Conservation (phyloP, 2,113 vertebrate species). For the Sinocyclocheilus rhinocerous region DNA sequence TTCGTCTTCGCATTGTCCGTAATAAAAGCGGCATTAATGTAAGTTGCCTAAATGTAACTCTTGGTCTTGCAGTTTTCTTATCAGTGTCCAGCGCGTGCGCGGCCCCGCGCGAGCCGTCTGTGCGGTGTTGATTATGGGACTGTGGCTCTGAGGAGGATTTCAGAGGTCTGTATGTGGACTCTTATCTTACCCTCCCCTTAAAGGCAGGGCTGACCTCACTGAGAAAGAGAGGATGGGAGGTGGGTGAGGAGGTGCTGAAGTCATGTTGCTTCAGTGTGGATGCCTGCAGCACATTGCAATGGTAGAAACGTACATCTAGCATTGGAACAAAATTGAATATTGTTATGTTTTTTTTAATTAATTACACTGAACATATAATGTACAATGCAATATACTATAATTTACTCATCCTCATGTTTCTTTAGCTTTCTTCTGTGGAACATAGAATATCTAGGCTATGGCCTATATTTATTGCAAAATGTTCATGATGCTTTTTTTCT, state of each 20-base stretch:
- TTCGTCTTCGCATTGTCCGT: neutral
- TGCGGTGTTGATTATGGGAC: conserved; percentile 73
- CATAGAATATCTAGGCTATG: neutral
- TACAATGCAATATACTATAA: neutral
- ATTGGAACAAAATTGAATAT: neutral
- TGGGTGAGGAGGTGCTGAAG: conserved; percentile 12
- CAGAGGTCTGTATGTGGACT: conserved; percentile 52
- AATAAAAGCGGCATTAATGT: neutral
- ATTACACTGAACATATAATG: neutral
- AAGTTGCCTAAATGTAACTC: neutral
- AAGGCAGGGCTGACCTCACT: conserved; percentile 62
- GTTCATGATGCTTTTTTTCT: neutral
- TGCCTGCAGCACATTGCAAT: neutral
- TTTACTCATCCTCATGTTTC: neutral
- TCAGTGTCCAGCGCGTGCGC: conserved; percentile 64
- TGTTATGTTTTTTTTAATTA: neutral
- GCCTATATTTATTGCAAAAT: neutral
- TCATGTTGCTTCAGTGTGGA: neutral
- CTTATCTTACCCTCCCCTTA: conserved; percentile 75
- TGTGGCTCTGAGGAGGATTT: conserved; percentile 61
- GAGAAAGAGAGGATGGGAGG: conserved; percentile 29
- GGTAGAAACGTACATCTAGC: neutral
- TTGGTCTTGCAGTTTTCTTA: conserved; percentile 60
- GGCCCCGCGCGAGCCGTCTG: conserved; percentile 65
- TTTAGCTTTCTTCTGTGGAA: neutral